Percentiles rank a stretch among this genome's conserved stretches.
phyloP scores from a whole-genome alignment of 2,797 vertebrate genomes.

The Setipinna tenuifilis region DNA sequence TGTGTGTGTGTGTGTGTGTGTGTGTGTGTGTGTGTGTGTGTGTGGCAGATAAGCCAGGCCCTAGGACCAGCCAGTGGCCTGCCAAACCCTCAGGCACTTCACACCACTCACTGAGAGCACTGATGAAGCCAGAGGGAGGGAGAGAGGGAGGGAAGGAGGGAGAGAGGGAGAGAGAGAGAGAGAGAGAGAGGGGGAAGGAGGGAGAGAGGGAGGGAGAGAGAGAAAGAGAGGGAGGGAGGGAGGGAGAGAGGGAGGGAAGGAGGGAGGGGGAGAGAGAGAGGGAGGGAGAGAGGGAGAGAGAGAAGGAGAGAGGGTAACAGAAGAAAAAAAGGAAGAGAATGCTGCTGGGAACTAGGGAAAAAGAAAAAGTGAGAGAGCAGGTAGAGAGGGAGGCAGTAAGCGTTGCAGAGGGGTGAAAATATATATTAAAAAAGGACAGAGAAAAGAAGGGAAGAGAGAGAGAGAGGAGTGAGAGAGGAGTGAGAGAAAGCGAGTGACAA shows the following conservation, averaged over 20 bases:
- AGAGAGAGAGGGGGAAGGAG: neutral
- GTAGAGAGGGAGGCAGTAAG: too few species aligned
- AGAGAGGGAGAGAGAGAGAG: neutral
- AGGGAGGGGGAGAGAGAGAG: neutral
- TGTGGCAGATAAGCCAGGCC: conserved; percentile 82
- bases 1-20: too few species aligned
- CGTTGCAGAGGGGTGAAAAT: too few species aligned
- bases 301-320: too few species aligned
- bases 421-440: too few species aligned
- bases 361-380: conserved; percentile 18
- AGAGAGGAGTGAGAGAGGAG: too few species aligned
- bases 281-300: neutral
- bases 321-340: too few species aligned
- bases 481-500: neutral
- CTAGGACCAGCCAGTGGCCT: neutral
- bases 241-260: neutral
- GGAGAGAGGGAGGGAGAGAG: neutral
- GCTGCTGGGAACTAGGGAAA: too few species aligned
- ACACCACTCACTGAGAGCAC: neutral
- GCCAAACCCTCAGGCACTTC: neutral
- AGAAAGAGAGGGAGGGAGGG: neutral
- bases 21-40: too few species aligned
- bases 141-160: conserved; percentile 60
- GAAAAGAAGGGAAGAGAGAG: too few species aligned
- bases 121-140: neutral